Conservation (phyloP, 2,888 invertebrate genomes). For the Nesidiocoris tenuis region DNA sequence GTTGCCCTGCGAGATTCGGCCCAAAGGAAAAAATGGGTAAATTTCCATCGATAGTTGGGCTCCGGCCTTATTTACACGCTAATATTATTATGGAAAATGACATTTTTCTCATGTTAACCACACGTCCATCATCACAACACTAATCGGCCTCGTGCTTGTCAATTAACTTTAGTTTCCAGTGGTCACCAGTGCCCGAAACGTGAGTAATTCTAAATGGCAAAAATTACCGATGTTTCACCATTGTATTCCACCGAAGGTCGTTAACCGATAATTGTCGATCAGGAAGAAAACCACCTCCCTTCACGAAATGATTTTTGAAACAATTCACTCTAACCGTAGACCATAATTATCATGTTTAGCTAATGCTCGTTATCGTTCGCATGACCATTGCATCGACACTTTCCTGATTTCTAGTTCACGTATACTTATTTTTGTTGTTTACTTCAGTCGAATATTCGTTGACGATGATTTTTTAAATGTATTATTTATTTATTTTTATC, state of each 20-base stretch:
- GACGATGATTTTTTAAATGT: too few species aligned
- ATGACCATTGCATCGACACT: not conserved
- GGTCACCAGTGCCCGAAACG: constrained; percentile 31
- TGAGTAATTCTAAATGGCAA: constrained; percentile 22
- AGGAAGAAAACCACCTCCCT: not conserved
- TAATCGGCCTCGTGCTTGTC: not conserved
- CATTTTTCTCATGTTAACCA: not conserved
- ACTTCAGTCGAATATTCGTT: too few species aligned
- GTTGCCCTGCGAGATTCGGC: too few species aligned
- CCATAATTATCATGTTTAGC: not conserved
- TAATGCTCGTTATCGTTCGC: not conserved
- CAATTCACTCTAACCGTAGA: not conserved
- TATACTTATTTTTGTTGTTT: not conserved
- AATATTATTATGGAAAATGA: too few species aligned
- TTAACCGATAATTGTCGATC: not conserved
- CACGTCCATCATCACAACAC: not conserved
- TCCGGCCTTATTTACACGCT: too few species aligned
- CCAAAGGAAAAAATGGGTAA: too few species aligned
- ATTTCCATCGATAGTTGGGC: too few species aligned
- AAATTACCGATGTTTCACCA: not conserved
- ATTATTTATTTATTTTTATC: not conserved
- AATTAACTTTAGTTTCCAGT: constrained; percentile 20
- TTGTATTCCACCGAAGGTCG: not conserved
- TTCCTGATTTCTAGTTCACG: not conserved
- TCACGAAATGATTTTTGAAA: not conserved